Evolutionary conservation across 92 coral and sea anemone species (phyloP).

Genomic region (Pocillopora grandis): DNA sequence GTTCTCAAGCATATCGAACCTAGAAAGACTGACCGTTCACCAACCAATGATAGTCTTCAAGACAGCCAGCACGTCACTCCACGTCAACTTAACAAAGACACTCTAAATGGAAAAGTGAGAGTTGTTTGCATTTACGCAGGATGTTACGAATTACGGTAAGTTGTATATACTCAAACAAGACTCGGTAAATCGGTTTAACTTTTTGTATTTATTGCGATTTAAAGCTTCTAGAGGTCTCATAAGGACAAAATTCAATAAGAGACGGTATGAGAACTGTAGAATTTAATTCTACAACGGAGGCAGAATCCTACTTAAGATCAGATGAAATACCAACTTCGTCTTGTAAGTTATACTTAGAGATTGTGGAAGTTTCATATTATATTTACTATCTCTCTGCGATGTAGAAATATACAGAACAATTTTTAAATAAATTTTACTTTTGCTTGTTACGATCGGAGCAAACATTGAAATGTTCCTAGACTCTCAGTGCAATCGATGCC

Average conservation of each 20-base stretch:
- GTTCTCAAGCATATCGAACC: not conserved
- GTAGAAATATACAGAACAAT: conserved; percentile 12
- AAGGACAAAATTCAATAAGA: not conserved
- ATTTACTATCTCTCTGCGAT: conserved; percentile 18
- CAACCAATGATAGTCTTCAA: not conserved
- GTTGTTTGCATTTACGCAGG: not conserved
- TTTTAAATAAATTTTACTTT: not conserved
- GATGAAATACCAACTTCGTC: not conserved
- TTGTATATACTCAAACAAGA: not conserved
- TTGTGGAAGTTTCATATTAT: not conserved
- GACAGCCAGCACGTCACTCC: not conserved
- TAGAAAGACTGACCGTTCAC: not conserved
- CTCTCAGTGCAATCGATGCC: not conserved
- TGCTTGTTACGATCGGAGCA: not conserved
- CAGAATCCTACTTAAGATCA: not conserved
- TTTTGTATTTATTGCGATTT: not conserved
- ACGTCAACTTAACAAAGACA: not conserved
- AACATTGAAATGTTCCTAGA: too few species aligned
- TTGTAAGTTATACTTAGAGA: not conserved
- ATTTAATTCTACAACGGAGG: conserved; percentile 1
- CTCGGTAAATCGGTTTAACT: not conserved
- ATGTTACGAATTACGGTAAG: too few species aligned
- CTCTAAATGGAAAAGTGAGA: conserved; percentile 1
- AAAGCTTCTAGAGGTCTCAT: not conserved
- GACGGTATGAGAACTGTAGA: not conserved